Percentiles rank a stretch among this genome's conserved stretches.
Evolutionary conservation across 2,888 invertebrate genomes (phyloP).

Genomic region (Scaeva pyrastri): DNA sequence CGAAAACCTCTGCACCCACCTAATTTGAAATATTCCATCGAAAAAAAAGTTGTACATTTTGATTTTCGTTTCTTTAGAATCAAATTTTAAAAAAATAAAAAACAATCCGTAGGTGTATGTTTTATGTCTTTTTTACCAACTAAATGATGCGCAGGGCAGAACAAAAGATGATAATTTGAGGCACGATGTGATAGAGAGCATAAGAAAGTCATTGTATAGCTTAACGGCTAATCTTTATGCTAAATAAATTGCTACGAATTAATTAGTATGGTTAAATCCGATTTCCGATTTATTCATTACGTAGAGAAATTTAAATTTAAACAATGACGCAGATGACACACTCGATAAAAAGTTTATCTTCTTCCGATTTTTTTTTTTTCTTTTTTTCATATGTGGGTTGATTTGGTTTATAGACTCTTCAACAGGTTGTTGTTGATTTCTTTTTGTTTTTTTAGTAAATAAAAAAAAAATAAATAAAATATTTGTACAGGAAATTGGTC

Average conservation of each 20-base stretch:
- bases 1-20: conserved; percentile 56
- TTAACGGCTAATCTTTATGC: conserved; percentile 46
- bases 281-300: conserved; percentile 68
- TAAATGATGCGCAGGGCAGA: conserved; percentile 50
- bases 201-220: conserved; percentile 59
- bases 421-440: conserved; percentile 52
- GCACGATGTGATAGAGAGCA: neutral
- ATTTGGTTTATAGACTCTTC: neutral
- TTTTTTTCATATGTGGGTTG: conserved; percentile 46
- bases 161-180: neutral
- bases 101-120: conserved; percentile 58
- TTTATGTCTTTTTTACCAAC: conserved; percentile 27
- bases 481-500: conserved; percentile 72
- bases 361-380: conserved; percentile 13
- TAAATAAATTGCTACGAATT: conserved; percentile 69
- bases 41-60: neutral
- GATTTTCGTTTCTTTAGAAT: neutral
- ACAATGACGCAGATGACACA: conserved; percentile 71
- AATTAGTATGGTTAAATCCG: conserved; percentile 64
- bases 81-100: conserved; percentile 18
- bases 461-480: conserved; percentile 29
- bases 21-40: conserved; percentile 8
- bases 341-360: conserved; percentile 16
- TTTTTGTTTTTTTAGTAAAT: conserved; percentile 14
- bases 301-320: conserved; percentile 61